phyloP scores from a whole-genome alignment of 2,113 vertebrate species.

The Trichechus manatus region DNA sequence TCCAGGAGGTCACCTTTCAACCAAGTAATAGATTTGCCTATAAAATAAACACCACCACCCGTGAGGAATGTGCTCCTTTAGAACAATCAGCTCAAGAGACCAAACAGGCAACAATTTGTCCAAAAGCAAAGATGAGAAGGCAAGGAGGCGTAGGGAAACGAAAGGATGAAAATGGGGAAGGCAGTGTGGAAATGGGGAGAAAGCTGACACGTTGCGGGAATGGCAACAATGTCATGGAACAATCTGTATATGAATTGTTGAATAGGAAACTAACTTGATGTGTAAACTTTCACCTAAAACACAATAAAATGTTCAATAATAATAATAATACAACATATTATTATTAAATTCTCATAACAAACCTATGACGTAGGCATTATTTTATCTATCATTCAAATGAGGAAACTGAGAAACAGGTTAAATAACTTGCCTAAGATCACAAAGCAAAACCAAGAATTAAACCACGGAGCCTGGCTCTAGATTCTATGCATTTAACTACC shows the following conservation, averaged over 20 bases:
- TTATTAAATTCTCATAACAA: conserved; percentile 19
- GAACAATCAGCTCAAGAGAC: neutral
- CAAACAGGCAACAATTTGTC: neutral
- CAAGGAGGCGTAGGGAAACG: neutral
- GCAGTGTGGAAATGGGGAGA: neutral
- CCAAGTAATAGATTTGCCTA: neutral
- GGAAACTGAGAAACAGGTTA: neutral
- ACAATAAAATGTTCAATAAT: neutral
- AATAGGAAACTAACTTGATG: neutral
- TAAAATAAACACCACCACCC: neutral
- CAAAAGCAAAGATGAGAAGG: neutral
- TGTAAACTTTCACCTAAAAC: neutral
- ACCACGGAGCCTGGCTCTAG: neutral
- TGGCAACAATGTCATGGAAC: neutral
- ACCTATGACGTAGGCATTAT: neutral
- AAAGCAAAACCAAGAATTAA: conserved; percentile 24
- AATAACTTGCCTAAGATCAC: neutral
- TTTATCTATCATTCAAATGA: neutral
- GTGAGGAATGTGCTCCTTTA: neutral
- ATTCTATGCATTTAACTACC: neutral
- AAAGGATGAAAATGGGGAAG: neutral
- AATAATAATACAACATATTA: neutral
- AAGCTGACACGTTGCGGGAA: neutral
- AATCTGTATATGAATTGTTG: neutral
- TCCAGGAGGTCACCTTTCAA: neutral